Evolutionary conservation across 1,140 invertebrate genomes (phyloP), one percentile per base, ranked within the genome.

Genomic region (Asobara japonica): DNA sequence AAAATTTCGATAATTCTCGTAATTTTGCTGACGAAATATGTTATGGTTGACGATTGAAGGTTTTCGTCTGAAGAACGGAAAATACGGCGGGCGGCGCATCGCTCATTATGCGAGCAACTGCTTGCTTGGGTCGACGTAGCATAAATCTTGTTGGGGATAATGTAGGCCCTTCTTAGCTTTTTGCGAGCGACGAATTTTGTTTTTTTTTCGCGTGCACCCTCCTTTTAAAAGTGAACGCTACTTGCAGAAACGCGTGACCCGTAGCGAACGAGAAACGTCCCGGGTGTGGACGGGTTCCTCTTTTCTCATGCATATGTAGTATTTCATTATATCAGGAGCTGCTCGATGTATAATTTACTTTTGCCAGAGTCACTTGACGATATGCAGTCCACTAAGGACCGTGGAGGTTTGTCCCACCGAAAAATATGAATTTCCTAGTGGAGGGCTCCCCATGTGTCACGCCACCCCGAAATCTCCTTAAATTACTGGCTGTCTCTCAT

Each of bases 321-420:
- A 88, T 89, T 90, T 90, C 89, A 90, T 90, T 90, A 90, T 89
- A 90, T 90, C 89, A 90, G 89, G 51, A 89, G 88, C 89, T 88
- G 89, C 90, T 90, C 89, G 89, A 90, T 90, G 89, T 90, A 90
- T 90, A 90, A 90, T 90, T 90, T 90, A 90, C 89, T 90, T 90
- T 90, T 89, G 89, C 88, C 88, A 89, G 89, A 90, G 89, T 90
- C 89, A 90, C 89, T 89, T 89, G 86, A 77, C 73, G 41, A 45
- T 13, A 16, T 45, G 7, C 7, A 45, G 41, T 45, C 41, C 41
- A 16, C 11, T 16, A 16, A 45, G 1, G n/a, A 16, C n/a, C n/a
- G 18, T 16, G 7, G 2, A 13, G 41, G n/a, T 56, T 20, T 27
- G 22, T 56, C 22, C 51, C 10, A 56, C 20, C 11, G 22, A 56